phyloP scores from a whole-genome alignment of 2,113 vertebrate species.

The Notechis scutatus region DNA sequence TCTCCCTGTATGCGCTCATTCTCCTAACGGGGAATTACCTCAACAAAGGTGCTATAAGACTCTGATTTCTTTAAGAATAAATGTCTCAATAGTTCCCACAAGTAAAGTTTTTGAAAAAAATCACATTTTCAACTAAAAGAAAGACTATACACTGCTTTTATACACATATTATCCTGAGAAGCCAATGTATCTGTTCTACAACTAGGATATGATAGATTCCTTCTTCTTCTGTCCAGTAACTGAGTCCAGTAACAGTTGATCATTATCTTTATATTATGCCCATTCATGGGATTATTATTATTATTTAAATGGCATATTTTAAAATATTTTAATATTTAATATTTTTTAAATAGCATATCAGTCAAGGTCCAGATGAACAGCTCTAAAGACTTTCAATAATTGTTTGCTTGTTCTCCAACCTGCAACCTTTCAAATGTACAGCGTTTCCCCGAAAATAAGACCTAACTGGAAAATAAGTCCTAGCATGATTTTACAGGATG shows the following conservation, averaged over 20 bases:
- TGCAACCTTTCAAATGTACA: background rate
- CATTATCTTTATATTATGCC: background rate
- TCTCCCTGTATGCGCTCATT: too few relatives aligned
- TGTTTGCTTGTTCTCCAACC: background rate
- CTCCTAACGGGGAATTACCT: too few relatives aligned
- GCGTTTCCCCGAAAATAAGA: too few relatives aligned
- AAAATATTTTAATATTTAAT: too few relatives aligned
- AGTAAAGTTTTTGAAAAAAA: background rate
- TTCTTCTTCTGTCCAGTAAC: background rate
- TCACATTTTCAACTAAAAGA: background rate
- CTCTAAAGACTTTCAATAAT: background rate
- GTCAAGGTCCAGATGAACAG: background rate
- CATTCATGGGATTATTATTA: background rate
- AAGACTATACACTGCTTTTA: background rate
- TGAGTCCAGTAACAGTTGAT: background rate
- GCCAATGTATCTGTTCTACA: rapidly evolving
- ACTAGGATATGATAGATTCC: background rate
- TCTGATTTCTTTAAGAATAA: background rate
- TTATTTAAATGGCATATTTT: too few relatives aligned
- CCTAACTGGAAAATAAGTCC: too few relatives aligned
- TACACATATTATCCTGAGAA: background rate
- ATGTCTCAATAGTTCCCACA: background rate
- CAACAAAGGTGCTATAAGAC: background rate
- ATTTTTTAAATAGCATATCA: background rate
- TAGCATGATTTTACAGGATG: too few relatives aligned